Conservation (phyloP, 2,113 vertebrate genomes). For the Microcebus lehilahytsara region DNA sequence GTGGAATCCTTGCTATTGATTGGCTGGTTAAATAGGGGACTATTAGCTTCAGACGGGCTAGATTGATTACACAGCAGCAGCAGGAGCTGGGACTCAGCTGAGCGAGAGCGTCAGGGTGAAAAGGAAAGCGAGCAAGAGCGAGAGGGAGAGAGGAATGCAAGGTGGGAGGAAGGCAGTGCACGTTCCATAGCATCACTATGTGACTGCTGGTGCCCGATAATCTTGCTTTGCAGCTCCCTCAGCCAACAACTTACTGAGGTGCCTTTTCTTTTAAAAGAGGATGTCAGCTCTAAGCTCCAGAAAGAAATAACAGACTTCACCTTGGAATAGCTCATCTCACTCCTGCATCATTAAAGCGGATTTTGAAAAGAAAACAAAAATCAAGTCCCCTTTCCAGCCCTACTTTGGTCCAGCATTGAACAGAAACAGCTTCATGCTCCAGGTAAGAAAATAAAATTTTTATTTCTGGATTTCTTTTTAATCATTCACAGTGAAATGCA, state of each 20-base stretch:
- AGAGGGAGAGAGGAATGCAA: slow-evolving; percentile 54
- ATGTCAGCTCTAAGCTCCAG: slow-evolving; percentile 74
- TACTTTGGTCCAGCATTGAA: slow-evolving; percentile 42
- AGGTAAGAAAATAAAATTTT: slow-evolving; percentile 83
- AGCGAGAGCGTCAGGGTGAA: slow-evolving; percentile 73
- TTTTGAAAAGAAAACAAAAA: slow-evolving; percentile 71
- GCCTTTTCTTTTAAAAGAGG: slow-evolving; percentile 75
- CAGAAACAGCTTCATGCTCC: slow-evolving; percentile 65
- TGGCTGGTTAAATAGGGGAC: slow-evolving; percentile 87
- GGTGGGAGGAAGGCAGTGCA: not conserved
- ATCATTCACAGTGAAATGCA: not conserved
- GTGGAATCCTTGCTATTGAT: slow-evolving; percentile 85
- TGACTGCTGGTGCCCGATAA: slow-evolving; percentile 72
- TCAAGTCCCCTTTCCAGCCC: not conserved
- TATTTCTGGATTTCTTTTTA: slow-evolving; percentile 49
- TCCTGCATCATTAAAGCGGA: slow-evolving; percentile 73
- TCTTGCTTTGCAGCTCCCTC: slow-evolving; percentile 72
- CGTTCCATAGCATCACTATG: slow-evolving; percentile 47
- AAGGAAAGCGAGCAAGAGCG: slow-evolving; percentile 23
- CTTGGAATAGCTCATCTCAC: slow-evolving; percentile 80
- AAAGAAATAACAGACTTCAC: slow-evolving; percentile 77
- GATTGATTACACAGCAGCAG: slow-evolving; percentile 86
- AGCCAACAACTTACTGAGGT: slow-evolving; percentile 80
- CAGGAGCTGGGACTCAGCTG: slow-evolving; percentile 80
- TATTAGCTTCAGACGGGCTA: slow-evolving; percentile 86